A percentile compares a stretch with the other conserved stretches of the same genome.
These are phyloP conservation scores for Crenuchus spilurus DNA, from an alignment of 2,797 vertebrate species.

Conservation along the genomic window DNA sequence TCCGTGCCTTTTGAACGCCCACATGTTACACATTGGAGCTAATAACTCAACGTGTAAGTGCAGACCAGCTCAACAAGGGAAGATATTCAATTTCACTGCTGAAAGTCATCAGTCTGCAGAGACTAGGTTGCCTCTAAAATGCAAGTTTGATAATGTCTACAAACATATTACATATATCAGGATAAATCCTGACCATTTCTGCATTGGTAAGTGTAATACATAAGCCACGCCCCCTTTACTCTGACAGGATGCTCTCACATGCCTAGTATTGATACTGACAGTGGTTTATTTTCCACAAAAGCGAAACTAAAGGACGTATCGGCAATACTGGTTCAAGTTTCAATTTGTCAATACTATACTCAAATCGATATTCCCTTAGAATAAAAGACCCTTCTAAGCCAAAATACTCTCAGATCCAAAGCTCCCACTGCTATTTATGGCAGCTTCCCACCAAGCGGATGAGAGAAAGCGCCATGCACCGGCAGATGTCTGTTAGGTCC, in stretches of 20 bases:
- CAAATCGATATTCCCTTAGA: background rate
- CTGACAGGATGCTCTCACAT: background rate
- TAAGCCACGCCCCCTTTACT: background rate
- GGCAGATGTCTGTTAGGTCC: constrained; percentile 63
- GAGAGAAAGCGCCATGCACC: constrained; percentile 71
- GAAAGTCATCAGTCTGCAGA: no score
- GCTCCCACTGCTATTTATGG: constrained; percentile 77
- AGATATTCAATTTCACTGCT: no score
- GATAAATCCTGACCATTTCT: background rate
- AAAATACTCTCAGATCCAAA: constrained; percentile 73
- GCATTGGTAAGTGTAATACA: background rate
- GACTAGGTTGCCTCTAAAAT: no score
- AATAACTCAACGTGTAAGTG: constrained; percentile 43
- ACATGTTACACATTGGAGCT: constrained; percentile 49
- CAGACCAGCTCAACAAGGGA: constrained; percentile 30
- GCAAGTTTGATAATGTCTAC: no score
- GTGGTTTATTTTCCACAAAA: background rate
- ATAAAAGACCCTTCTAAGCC: constrained; percentile 53
- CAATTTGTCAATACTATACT: background rate
- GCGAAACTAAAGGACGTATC: background rate
- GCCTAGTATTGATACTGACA: background rate
- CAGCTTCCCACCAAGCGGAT: constrained; percentile 68
- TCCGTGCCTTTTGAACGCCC: constrained; percentile 44
- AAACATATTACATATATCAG: background rate
- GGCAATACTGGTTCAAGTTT: background rate